phyloP scores from a whole-genome alignment of 2,113 vertebrate species.

The Mobula birostris region DNA sequence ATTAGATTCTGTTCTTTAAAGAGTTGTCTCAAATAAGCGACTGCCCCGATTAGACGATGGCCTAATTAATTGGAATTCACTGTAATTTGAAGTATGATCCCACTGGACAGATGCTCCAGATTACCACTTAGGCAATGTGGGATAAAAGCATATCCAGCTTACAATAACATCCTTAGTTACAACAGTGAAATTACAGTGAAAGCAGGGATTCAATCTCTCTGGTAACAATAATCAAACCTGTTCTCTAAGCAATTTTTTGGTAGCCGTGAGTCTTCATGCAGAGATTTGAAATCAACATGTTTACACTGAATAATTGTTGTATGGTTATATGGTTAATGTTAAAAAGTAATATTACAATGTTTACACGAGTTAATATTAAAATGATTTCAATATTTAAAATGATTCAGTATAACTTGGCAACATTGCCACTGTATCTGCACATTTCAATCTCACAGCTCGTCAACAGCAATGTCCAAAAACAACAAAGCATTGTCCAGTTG shows the following conservation, averaged over 20 bases:
- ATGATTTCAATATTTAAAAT: background rate
- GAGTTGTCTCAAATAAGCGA: too few species aligned
- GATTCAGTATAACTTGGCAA: constrained; percentile 17
- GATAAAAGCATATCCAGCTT: background rate
- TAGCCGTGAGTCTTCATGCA: background rate
- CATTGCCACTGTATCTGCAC: background rate
- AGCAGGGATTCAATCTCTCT: background rate
- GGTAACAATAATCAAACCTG: background rate
- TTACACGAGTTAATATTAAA: background rate
- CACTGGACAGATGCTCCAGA: background rate
- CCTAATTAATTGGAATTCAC: too few species aligned
- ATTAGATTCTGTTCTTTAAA: too few species aligned
- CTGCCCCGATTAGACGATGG: too few species aligned
- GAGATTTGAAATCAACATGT: background rate
- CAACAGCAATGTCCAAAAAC: background rate
- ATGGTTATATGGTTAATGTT: too few species aligned
- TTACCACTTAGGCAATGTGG: background rate
- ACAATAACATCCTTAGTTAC: background rate
- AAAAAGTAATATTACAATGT: background rate
- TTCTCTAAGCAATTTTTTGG: background rate
- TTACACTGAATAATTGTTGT: background rate
- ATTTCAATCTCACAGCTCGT: background rate
- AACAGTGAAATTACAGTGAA: background rate
- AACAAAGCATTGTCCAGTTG: background rate
- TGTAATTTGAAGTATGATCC: background rate